phyloP scores from a whole-genome alignment of 2,113 vertebrate genomes.

The Nannobrachium achirus region DNA sequence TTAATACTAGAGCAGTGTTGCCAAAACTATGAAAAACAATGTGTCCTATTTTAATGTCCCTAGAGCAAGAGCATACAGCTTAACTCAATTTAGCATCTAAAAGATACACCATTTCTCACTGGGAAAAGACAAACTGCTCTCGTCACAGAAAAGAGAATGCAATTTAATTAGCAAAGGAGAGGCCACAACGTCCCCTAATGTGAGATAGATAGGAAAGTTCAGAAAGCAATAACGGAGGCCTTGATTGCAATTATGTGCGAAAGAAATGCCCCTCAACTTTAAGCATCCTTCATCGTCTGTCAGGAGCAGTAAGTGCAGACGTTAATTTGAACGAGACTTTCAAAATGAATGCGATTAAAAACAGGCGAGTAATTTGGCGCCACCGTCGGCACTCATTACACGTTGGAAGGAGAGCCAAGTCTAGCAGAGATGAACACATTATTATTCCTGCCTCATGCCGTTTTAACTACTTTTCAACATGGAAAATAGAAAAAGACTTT shows the following conservation, averaged over 20 bases:
- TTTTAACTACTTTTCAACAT: too few relatives aligned
- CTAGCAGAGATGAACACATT: constrained; percentile 7
- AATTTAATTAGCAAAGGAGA: constrained; percentile 24
- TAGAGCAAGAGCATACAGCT: too few relatives aligned
- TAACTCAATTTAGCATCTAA: neutral
- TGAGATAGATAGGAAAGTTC: constrained; percentile 24
- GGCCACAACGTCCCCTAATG: neutral
- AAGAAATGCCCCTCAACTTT: constrained; percentile 1
- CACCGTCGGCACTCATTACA: constrained; percentile 14
- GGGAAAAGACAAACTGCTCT: neutral
- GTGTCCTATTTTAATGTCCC: too few relatives aligned
- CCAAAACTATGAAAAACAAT: too few relatives aligned
- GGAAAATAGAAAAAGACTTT: too few relatives aligned
- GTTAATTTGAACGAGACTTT: constrained; percentile 28
- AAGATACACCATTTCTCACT: neutral
- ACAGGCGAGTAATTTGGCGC: constrained; percentile 3
- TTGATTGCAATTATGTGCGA: constrained; percentile 20
- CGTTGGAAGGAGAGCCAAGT: constrained; percentile 2
- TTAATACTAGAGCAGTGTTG: too few relatives aligned
- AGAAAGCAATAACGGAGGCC: constrained; percentile 10
- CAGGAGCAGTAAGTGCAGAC: constrained; percentile 13
- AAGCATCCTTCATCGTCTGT: constrained; percentile 24
- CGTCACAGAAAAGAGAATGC: neutral
- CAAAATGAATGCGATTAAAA: constrained; percentile 15
- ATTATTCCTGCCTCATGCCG: neutral